phyloP scores from a whole-genome alignment of 2,888 invertebrate species.

The Acronicta alni region DNA sequence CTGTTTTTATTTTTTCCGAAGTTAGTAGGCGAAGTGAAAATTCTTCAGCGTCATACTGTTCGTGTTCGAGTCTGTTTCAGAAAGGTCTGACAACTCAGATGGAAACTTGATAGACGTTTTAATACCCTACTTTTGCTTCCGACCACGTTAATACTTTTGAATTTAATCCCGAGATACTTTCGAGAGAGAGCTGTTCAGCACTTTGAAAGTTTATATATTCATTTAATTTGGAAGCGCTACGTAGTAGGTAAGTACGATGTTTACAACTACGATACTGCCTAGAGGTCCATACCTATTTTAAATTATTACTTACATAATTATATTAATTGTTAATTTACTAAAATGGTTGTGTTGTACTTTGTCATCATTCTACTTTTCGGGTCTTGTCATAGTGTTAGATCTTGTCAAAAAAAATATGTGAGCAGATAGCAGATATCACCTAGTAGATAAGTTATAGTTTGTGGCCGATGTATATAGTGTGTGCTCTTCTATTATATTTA shows the following conservation, averaged over 20 bases:
- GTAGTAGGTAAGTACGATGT: background rate
- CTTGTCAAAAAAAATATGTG: too few species aligned
- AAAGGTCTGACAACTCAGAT: slow-evolving; percentile 31
- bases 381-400: too few species aligned
- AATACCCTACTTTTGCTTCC: slow-evolving; percentile 24
- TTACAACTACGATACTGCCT: too few species aligned
- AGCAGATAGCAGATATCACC: too few species aligned
- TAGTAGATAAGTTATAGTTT: too few species aligned
- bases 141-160: slow-evolving; percentile 15
- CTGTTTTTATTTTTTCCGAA: slow-evolving; percentile 13
- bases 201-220: slow-evolving; percentile 19
- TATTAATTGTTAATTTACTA: too few species aligned
- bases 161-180: slow-evolving; percentile 18
- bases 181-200: slow-evolving; percentile 12
- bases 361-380: too few species aligned
- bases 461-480: too few species aligned
- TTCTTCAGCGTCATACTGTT: slow-evolving; percentile 22
- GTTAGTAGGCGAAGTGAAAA: slow-evolving; percentile 35
- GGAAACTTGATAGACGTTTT: slow-evolving; percentile 48
- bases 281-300: too few species aligned
- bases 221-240: slow-evolving; percentile 1
- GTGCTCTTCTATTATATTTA: too few species aligned
- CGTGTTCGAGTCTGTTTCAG: slow-evolving; percentile 26
- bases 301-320: too few species aligned
- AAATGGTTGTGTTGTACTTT: too few species aligned